Base-by-base conservation (phyloP, 2,113 vertebrate genomes). In the Megaleporinus macrocephalus region DNA sequence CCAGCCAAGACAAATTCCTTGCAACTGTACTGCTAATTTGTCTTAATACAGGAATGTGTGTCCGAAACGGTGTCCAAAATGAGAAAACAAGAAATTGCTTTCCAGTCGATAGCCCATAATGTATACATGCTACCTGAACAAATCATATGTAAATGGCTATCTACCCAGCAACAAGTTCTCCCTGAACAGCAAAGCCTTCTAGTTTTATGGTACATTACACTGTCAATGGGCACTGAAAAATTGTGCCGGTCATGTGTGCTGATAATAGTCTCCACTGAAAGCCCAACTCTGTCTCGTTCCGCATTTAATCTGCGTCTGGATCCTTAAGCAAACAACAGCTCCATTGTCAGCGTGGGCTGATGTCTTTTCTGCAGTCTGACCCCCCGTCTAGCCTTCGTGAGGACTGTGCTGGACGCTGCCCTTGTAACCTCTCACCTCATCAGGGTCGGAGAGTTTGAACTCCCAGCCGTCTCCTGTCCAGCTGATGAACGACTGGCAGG, bases 401-500 rank as follows among this genome's bases (percentile, higher is more conserved):
- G 30, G 76, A 68, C 81, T n/a, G 79, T 82, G 86, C 82, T 82
- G 86, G 61, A 80, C 7, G 5, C 51, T 87, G 55, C n/a, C 72
- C 49, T 88, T 84, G 13, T n/a, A 71, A 84, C 86, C 83, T 87
- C 92, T 92, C 95, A 99, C 98, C 98, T 99, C 98, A 1, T 99
- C 98, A 66, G 98, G 98, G 92, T 99, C 98, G 0, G 98, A 99
- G 18, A 99, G 97, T 86, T 99, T 99, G 93, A 99, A 99, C 91
- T 99, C 98, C 98, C 98, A 99, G 92, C 98, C 98, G 22, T 99
- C 97, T 13, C 98, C 98, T 18, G 98, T 99, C 98, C 98, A 99
- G 94, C 98, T 99, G 95, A 99, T 99, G 93, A 99, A 99, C 85
- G 98, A 97, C 93, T 99, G 98, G 89, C 98, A 99, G 80, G 98